phyloP scores from a whole-genome alignment of 1,140 invertebrate genomes.

The Orussus abietinus region DNA sequence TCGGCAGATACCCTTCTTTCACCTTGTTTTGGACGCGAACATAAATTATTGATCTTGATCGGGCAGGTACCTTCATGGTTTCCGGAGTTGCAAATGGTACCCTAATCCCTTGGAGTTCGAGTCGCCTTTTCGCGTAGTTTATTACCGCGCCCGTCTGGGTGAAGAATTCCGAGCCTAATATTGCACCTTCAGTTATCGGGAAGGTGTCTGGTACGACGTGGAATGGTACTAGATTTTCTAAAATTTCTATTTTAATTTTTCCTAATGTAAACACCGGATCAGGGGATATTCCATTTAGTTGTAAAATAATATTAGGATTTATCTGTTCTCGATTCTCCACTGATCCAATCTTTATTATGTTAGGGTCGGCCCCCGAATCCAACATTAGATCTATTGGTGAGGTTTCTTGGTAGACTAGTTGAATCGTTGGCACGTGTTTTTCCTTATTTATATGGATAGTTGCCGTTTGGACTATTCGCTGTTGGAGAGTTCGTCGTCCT shows the following conservation, averaged over 20 bases:
- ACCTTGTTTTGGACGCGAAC: conserved; percentile 6
- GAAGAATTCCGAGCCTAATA: conserved; percentile 2
- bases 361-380: no score
- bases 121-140: background rate
- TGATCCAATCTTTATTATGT: background rate
- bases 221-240: conserved; percentile 1
- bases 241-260: background rate
- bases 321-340: background rate
- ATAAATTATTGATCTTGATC: background rate
- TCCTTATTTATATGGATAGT: no score
- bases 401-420: no score
- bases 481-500: no score
- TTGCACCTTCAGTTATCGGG: conserved; percentile 1
- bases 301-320: background rate
- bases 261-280: conserved; percentile 3
- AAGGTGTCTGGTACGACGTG: conserved; percentile 1
- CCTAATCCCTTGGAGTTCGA: background rate
- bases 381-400: no score
- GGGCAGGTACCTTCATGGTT: background rate
- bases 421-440: no score
- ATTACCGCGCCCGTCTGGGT: background rate
- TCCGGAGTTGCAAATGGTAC: conserved; percentile 2
- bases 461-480: no score
- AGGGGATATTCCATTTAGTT: background rate
- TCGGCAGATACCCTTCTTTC: background rate